phyloP scores from a whole-genome alignment of 2,113 vertebrate genomes.

The Acanthochromis polyacanthus region DNA sequence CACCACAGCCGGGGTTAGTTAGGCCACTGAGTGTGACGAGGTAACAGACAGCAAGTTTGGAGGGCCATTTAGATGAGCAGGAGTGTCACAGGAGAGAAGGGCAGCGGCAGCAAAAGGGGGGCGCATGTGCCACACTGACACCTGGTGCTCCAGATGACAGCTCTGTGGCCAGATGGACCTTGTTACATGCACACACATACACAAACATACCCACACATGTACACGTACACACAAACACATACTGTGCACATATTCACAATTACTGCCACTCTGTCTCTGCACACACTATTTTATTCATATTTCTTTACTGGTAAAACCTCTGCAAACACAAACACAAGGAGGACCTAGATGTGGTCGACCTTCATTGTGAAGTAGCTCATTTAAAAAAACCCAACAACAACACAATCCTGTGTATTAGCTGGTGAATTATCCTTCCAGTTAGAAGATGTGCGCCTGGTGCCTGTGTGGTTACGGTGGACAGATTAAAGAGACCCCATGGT shows the following conservation, averaged over 20 bases:
- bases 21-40: slow-evolving; percentile 52
- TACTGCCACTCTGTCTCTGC: slow-evolving; percentile 35
- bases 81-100: slow-evolving; percentile 67
- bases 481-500: slow-evolving; percentile 79
- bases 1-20: slow-evolving; percentile 56
- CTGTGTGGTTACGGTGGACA: slow-evolving; percentile 62
- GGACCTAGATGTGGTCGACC: slow-evolving; percentile 10
- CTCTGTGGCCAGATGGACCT: slow-evolving; percentile 83
- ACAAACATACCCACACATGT: slow-evolving; percentile 57
- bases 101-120: slow-evolving; percentile 59
- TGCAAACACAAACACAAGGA: slow-evolving; percentile 10
- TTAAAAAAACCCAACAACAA: background rate
- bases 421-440: slow-evolving; percentile 15
- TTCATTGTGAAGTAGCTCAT: background rate
- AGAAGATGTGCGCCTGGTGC: slow-evolving; percentile 44
- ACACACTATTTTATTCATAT: slow-evolving; percentile 5
- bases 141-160: slow-evolving; percentile 88
- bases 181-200: slow-evolving; percentile 61
- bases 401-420: slow-evolving; percentile 10
- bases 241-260: slow-evolving; percentile 61
- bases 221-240: slow-evolving; percentile 59
- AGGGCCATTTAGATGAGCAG: slow-evolving; percentile 71
- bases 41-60: slow-evolving; percentile 72
- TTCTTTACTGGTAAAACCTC: slow-evolving; percentile 26
- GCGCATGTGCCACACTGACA: slow-evolving; percentile 76